Percentiles rank a stretch among this genome's conserved stretches.
Conservation (phyloP, 2,113 vertebrate species). For the Ancistrus triradiatus region DNA sequence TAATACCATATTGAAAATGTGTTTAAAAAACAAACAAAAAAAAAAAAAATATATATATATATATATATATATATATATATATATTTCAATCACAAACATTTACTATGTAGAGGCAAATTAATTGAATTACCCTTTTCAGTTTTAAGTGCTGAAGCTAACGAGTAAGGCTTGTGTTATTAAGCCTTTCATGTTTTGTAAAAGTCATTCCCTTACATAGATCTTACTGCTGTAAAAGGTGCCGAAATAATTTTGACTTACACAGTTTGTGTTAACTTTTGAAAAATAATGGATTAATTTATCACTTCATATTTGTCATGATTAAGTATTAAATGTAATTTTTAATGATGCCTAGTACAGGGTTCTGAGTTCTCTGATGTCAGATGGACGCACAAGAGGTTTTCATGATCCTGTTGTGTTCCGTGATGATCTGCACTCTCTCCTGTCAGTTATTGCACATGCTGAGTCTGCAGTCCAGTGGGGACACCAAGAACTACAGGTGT, state of each 20-base stretch:
- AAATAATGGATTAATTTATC: background rate
- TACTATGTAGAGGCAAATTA: too few relatives aligned
- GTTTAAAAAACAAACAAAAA: too few relatives aligned
- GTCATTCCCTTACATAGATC: too few relatives aligned
- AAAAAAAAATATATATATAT: too few relatives aligned
- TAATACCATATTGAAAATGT: too few relatives aligned
- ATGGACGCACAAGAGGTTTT: slow-evolving; percentile 24
- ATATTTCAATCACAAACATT: too few relatives aligned
- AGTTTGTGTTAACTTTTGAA: background rate
- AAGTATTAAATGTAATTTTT: background rate
- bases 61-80: too few relatives aligned
- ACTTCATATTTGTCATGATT: background rate
- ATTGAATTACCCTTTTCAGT: too few relatives aligned
- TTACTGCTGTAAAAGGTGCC: too few relatives aligned
- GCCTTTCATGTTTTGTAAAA: too few relatives aligned
- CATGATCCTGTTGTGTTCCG: slow-evolving; percentile 23
- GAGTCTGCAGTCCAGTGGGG: slow-evolving; percentile 59
- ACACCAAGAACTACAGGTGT: slow-evolving; percentile 63
- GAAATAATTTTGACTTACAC: background rate
- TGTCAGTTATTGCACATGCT: slow-evolving; percentile 55
- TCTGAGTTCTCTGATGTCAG: slow-evolving; percentile 38
- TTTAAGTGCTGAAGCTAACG: too few relatives aligned
- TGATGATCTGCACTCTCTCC: slow-evolving; percentile 54
- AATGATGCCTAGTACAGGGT: slow-evolving; percentile 52
- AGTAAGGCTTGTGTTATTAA: too few relatives aligned